Percentiles rank a stretch among this genome's conserved stretches.
phyloP scores from a whole-genome alignment of 2,797 vertebrate species.

The Microctenopoma steveboyesi region DNA sequence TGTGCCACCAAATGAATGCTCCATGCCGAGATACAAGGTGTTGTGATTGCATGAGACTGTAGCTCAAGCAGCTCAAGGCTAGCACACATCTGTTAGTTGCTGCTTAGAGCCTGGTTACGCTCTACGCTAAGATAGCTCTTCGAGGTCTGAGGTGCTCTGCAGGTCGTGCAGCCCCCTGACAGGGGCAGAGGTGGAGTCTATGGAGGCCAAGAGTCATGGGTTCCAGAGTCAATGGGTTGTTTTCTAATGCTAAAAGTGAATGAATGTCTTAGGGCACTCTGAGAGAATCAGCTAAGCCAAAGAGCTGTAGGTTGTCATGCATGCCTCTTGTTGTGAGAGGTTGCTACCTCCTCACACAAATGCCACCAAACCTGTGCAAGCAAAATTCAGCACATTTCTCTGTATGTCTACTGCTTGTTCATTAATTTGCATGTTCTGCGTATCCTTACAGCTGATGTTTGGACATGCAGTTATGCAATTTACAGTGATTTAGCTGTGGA shows the following conservation, averaged over 20 bases:
- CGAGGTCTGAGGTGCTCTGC: constrained; percentile 34
- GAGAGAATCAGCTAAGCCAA: not conserved
- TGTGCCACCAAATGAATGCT: constrained; percentile 37
- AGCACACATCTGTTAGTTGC: constrained; percentile 59
- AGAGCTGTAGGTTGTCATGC: not conserved
- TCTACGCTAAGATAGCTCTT: constrained; percentile 46
- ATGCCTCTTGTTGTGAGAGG: constrained; percentile 8
- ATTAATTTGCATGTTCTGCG: not conserved
- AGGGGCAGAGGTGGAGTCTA: constrained; percentile 31
- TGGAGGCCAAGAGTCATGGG: constrained; percentile 2
- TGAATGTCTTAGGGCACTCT: constrained; percentile 6
- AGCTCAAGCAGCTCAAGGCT: constrained; percentile 53
- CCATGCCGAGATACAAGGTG: constrained; percentile 29
- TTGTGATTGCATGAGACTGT: constrained; percentile 63
- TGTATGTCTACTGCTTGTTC: not conserved
- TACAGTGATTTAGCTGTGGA: no score
- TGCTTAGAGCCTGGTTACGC: constrained; percentile 29
- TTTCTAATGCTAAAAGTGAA: constrained; percentile 37
- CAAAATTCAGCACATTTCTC: not conserved
- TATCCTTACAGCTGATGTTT: no score
- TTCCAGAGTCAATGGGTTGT: constrained; percentile 38
- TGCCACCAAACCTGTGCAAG: not conserved
- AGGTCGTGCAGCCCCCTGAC: constrained; percentile 22
- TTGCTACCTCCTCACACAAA: not conserved
- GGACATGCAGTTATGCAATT: no score